A percentile compares a stretch with the other conserved stretches of the same genome.
Evolutionary conservation across 1,140 invertebrate genomes (phyloP).

Genomic region (Sarcophaga bullata): DNA sequence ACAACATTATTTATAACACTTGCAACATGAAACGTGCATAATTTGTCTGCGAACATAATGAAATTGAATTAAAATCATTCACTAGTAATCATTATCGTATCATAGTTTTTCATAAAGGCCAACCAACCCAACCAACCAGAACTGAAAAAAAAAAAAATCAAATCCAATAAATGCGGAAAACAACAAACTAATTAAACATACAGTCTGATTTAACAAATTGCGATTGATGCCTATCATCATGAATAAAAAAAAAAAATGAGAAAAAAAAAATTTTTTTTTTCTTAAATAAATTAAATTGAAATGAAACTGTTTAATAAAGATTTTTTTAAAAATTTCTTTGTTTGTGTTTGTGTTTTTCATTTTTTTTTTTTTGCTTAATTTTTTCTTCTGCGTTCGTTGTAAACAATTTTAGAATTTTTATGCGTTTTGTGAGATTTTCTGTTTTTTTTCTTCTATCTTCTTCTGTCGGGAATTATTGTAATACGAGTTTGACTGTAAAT

Average conservation of each 20-base stretch:
- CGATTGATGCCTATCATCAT: not conserved
- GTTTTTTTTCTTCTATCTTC: too few relatives aligned
- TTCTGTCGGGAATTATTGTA: not conserved
- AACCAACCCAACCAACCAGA: too few relatives aligned
- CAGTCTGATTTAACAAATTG: too few relatives aligned
- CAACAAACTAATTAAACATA: not conserved
- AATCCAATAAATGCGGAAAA: not conserved
- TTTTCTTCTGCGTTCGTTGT: too few relatives aligned
- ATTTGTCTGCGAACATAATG: not conserved
- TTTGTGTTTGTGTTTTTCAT: not conserved
- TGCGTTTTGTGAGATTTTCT: not conserved
- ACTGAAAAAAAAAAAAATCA: too few relatives aligned
- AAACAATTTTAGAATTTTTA: not conserved
- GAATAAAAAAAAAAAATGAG: not conserved
- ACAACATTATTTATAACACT: too few relatives aligned
- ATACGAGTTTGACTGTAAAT: not conserved
- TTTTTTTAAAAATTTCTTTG: not conserved
- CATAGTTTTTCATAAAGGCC: not conserved
- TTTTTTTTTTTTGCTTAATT: too few relatives aligned
- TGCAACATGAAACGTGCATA: slow-evolving; percentile 18
- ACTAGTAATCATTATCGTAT: not conserved
- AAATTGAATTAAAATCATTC: slow-evolving; percentile 16
- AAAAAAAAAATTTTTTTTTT: not conserved
- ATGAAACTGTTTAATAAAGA: not conserved
- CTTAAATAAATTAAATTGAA: not conserved